Conservation (phyloP, 2,797 vertebrate genomes). For the Parambassis ranga region DNA sequence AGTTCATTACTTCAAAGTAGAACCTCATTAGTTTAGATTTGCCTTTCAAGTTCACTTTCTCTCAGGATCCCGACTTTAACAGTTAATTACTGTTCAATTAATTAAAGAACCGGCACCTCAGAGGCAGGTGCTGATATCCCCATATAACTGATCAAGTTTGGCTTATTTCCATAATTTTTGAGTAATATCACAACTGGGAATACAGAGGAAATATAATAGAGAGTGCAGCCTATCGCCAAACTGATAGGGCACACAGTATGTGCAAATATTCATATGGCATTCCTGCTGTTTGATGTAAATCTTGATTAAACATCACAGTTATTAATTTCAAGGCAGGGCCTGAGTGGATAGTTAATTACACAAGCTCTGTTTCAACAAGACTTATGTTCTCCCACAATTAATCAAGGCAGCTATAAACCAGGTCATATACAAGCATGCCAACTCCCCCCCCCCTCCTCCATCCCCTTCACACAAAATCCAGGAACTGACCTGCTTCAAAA, state of each 20-base stretch:
- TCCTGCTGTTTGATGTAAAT: slow-evolving; percentile 72
- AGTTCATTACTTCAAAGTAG: slow-evolving; percentile 76
- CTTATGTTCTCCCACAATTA: slow-evolving; percentile 59
- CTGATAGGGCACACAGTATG: slow-evolving; percentile 47
- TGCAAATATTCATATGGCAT: slow-evolving; percentile 62
- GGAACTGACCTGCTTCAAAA: slow-evolving; percentile 45
- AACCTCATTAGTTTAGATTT: slow-evolving; percentile 77
- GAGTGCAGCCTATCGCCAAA: slow-evolving; percentile 34
- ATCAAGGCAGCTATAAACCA: slow-evolving; percentile 64
- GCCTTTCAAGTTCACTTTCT: slow-evolving; percentile 77
- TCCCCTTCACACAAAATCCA: slow-evolving; percentile 1
- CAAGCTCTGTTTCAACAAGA: slow-evolving; percentile 65
- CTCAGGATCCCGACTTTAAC: slow-evolving; percentile 68
- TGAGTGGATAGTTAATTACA: slow-evolving; percentile 73
- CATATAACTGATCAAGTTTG: slow-evolving; percentile 60
- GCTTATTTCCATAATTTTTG: slow-evolving; percentile 62
- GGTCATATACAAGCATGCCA: slow-evolving; percentile 33
- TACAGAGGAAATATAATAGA: slow-evolving; percentile 46
- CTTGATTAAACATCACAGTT: slow-evolving; percentile 77
- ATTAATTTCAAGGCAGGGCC: slow-evolving; percentile 71
- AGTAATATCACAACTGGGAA: slow-evolving; percentile 63
- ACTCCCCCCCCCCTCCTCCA: no score
- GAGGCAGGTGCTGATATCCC: slow-evolving; percentile 71
- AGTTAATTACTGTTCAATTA: slow-evolving; percentile 76
- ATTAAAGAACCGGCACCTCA: slow-evolving; percentile 68